Evolutionary conservation across 2,113 vertebrate species (phyloP).

Genomic region (Myanophis thanlyinensis): DNA sequence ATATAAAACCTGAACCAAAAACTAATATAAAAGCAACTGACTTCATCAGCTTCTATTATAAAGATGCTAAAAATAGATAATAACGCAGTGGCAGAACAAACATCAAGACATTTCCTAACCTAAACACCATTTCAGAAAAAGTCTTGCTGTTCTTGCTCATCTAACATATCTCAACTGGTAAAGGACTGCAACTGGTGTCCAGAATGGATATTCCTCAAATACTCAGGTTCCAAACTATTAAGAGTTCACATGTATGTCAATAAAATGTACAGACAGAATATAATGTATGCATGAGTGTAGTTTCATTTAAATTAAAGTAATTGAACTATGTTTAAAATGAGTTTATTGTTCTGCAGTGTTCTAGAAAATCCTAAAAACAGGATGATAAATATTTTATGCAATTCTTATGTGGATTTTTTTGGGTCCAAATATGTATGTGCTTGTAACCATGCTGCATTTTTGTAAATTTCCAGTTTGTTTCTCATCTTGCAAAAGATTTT

Average conservation of each 20-base stretch:
- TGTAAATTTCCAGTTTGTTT: slow-evolving; percentile 8
- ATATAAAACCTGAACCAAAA: neutral
- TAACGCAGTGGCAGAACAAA: neutral
- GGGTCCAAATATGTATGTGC: neutral
- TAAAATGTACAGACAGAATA: neutral
- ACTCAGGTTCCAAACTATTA: neutral
- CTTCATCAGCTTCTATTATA: neutral
- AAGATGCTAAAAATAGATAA: neutral
- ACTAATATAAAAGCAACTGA: neutral
- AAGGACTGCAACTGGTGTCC: neutral
- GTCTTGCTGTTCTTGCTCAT: neutral
- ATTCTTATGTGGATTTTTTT: neutral
- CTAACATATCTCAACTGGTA: neutral
- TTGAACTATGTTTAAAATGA: neutral
- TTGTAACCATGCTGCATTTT: neutral
- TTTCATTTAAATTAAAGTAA: neutral
- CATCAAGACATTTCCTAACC: neutral
- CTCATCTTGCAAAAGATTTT: neutral
- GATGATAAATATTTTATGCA: neutral
- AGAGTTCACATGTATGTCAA: too few species aligned
- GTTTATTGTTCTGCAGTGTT: neutral
- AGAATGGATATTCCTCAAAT: neutral
- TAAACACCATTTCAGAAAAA: neutral
- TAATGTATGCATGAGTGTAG: neutral
- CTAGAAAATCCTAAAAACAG: neutral